Evolutionary conservation across 2,797 vertebrate species (phyloP).

Genomic region (Nyctibius grandis): DNA sequence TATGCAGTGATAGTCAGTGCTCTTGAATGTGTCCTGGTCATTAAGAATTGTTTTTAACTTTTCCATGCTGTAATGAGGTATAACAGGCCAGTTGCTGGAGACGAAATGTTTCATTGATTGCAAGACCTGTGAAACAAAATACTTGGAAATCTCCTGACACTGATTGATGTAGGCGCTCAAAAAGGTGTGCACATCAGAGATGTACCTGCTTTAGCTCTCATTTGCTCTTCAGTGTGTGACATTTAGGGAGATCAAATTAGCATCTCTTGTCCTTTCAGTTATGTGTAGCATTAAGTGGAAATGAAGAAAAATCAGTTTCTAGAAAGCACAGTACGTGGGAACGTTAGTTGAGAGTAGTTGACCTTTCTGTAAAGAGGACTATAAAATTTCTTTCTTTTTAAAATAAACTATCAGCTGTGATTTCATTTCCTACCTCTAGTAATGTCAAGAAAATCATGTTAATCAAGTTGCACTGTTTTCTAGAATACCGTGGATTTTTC

Average conservation of each 20-base stretch:
- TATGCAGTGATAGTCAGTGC: neutral
- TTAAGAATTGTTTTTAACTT: slow-evolving; percentile 44
- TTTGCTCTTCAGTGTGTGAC: slow-evolving; percentile 6
- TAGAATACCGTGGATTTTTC: neutral
- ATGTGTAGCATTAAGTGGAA: slow-evolving; percentile 9
- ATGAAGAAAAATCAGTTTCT: slow-evolving; percentile 42
- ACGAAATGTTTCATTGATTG: slow-evolving; percentile 43
- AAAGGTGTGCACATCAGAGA: slow-evolving; percentile 5
- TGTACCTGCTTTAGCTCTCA: neutral
- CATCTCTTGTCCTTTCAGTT: slow-evolving; percentile 52
- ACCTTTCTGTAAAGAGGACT: neutral
- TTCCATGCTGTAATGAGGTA: neutral
- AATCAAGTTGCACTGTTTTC: neutral
- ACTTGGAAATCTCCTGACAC: slow-evolving; percentile 38
- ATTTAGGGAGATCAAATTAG: slow-evolving; percentile 45
- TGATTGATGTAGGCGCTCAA: slow-evolving; percentile 6
- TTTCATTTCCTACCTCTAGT: neutral
- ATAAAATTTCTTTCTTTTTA: neutral
- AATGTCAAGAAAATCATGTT: neutral
- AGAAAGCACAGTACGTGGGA: slow-evolving; percentile 13
- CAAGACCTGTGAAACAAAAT: slow-evolving; percentile 7
- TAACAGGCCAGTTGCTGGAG: slow-evolving; percentile 2
- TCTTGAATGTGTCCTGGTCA: slow-evolving; percentile 18
- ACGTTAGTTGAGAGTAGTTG: neutral
- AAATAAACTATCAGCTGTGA: neutral